A percentile compares a stretch with the other conserved stretches of the same genome.
Conservation (phyloP, 2,888 invertebrate species). For the Drosophila pegasa region DNA sequence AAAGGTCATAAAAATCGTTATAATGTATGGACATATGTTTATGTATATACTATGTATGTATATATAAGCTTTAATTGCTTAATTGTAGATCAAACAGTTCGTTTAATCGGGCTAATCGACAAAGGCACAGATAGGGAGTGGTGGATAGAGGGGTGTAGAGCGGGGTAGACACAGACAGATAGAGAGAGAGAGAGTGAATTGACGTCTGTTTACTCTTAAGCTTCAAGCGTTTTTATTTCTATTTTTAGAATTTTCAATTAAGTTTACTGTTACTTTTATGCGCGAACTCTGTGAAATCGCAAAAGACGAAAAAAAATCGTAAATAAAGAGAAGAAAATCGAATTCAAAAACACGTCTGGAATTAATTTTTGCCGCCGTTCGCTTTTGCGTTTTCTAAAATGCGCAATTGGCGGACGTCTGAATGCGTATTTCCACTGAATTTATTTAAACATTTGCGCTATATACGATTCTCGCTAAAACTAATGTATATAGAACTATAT, state of each 20-base stretch:
- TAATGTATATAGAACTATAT: conserved; percentile 18
- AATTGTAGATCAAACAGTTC: conserved; percentile 71
- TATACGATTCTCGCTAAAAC: conserved; percentile 42
- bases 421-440: conserved; percentile 34
- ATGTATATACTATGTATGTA: conserved; percentile 16
- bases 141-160: background rate
- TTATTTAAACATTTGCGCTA: conserved; percentile 52
- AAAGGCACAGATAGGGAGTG: background rate
- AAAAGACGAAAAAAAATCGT: conserved; percentile 13
- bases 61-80: conserved; percentile 57
- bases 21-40: conserved; percentile 24
- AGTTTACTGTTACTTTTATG: conserved; percentile 61
- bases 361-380: conserved; percentile 41
- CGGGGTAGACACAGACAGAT: background rate
- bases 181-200: background rate
- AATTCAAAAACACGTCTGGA: conserved; percentile 61
- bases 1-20: conserved; percentile 49
- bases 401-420: conserved; percentile 64
- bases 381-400: conserved; percentile 47
- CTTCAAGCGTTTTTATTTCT: conserved; percentile 13
- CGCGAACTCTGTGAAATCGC: conserved; percentile 14
- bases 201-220: conserved; percentile 24
- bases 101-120: conserved; percentile 28
- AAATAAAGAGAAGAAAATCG: conserved; percentile 26
- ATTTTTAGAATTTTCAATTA: conserved; percentile 59